phyloP scores from a whole-genome alignment of 1,140 invertebrate species.

The Brachionus paranguensis region DNA sequence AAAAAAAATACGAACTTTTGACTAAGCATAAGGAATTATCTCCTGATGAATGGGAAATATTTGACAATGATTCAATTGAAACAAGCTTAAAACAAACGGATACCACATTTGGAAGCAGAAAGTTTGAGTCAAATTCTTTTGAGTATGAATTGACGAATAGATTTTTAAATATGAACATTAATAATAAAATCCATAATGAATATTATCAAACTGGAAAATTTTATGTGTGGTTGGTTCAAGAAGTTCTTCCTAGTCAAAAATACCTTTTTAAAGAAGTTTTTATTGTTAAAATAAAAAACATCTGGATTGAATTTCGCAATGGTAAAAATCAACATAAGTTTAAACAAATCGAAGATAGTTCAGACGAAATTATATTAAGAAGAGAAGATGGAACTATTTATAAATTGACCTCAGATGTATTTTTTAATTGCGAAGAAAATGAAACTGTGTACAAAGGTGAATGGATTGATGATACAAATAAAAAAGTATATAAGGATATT shows the following conservation, averaged over 20 bases:
- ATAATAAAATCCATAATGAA: background rate
- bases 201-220: background rate
- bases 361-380: too few relatives aligned
- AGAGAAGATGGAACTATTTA: background rate
- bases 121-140: background rate
- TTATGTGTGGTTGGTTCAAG: background rate
- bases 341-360: too few relatives aligned
- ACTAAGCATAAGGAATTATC: background rate
- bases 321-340: background rate
- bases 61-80: background rate
- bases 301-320: background rate
- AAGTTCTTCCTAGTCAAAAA: background rate
- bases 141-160: background rate
- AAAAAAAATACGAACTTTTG: background rate
- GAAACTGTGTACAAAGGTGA: background rate
- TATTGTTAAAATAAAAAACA: background rate
- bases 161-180: background rate
- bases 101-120: background rate
- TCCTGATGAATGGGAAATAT: background rate
- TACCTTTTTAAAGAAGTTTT: background rate
- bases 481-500: background rate
- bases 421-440: background rate
- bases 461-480: background rate
- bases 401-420: background rate
- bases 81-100: too few relatives aligned